Percentiles rank a stretch among this genome's conserved stretches.
Evolutionary conservation across 2,888 invertebrate species (phyloP).

Genomic region (Saturnia pavonia): DNA sequence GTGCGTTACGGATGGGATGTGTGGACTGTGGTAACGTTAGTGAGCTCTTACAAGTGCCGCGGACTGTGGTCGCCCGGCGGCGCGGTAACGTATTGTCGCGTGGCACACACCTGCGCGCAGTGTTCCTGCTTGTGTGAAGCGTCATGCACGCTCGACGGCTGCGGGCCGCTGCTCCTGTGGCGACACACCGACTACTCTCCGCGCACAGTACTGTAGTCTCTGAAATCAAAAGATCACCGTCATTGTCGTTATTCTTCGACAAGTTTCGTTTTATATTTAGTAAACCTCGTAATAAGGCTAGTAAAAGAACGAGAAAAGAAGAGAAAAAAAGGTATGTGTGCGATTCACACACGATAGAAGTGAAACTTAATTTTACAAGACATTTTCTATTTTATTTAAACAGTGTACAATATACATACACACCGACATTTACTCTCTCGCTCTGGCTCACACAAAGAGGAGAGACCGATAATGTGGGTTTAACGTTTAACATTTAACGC

Average conservation of each 20-base stretch:
- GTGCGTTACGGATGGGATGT: no score
- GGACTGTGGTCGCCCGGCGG: not conserved
- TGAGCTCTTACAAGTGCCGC: constrained; percentile 2
- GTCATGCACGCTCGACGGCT: constrained; percentile 92
- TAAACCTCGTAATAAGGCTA: no score
- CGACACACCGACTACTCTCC: constrained; percentile 82
- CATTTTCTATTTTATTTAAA: no score
- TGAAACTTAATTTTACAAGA: no score
- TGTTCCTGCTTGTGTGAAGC: constrained; percentile 89
- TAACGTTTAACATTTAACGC: no score
- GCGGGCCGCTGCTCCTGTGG: constrained; percentile 72
- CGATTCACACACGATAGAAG: no score
- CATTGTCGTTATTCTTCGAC: not conserved
- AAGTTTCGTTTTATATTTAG: not conserved
- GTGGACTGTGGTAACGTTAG: not conserved
- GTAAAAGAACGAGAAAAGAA: no score
- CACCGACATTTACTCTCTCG: no score
- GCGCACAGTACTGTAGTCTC: constrained; percentile 97
- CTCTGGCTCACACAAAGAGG: no score
- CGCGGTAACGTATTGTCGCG: not conserved
- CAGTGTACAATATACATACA: no score
- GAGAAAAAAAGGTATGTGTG: no score
- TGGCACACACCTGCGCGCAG: constrained; percentile 87
- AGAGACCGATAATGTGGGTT: no score
- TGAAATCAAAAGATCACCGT: constrained; percentile 64